Evolutionary conservation across 2,888 invertebrate species (phyloP).

Genomic region (Cylloceria caligata): DNA sequence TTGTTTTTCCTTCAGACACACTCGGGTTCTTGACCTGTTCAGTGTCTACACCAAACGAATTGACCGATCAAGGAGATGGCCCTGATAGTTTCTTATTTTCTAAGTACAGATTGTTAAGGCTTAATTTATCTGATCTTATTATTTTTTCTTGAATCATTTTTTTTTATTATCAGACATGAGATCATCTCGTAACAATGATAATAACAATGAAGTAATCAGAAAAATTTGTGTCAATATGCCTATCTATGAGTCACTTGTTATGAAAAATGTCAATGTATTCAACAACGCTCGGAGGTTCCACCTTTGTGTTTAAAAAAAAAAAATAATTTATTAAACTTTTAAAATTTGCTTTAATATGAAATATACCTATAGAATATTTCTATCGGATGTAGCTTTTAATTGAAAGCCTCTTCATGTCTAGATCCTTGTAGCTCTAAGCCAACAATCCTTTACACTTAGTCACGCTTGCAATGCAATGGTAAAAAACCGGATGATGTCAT

Average conservation of each 20-base stretch:
- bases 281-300: background rate
- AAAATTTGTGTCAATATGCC: background rate
- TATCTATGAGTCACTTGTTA: conserved; percentile 4
- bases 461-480: no score
- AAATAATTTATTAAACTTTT: no score
- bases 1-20: conserved; percentile 38
- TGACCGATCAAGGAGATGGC: conserved; percentile 60
- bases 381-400: background rate
- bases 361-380: no score
- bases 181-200: conserved; percentile 9
- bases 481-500: background rate
- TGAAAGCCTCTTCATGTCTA: background rate
- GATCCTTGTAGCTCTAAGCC: background rate
- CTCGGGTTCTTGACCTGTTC: conserved; percentile 70
- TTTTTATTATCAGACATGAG: background rate
- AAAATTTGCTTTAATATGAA: no score
- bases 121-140: background rate
- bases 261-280: background rate
- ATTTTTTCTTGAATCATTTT: background rate
- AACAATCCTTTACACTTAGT: no score
- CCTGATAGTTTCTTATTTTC: background rate
- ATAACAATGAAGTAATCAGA: background rate
- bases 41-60: conserved; percentile 48
- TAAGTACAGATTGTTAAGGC: background rate
- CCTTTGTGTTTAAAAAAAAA: background rate